Conservation (phyloP, 2,797 vertebrate genomes). For the Hydrophis major region DNA sequence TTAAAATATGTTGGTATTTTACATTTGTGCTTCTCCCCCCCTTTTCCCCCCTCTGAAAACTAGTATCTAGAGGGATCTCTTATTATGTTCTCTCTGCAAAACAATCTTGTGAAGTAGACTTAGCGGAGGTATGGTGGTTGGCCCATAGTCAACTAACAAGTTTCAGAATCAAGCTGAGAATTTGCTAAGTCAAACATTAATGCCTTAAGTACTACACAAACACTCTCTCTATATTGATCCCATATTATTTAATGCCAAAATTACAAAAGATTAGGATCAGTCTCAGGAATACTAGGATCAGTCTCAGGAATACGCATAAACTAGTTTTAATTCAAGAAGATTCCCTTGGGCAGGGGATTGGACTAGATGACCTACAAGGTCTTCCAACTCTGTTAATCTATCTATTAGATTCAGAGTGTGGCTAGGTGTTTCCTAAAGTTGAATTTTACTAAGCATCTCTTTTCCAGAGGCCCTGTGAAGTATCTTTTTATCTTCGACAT, state of each 20-base stretch:
- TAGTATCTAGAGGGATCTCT: background rate
- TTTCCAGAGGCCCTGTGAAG: too few species aligned
- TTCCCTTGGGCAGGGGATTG: background rate
- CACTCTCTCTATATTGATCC: background rate
- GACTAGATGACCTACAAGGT: too few species aligned
- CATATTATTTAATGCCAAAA: background rate
- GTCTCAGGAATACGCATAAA: background rate
- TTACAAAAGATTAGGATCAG: background rate
- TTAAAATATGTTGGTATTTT: background rate
- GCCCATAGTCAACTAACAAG: background rate
- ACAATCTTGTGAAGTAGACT: background rate
- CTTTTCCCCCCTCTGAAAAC: fast-evolving
- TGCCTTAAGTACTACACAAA: background rate
- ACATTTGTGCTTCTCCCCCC: background rate
- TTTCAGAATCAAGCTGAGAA: background rate
- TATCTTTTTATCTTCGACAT: too few species aligned
- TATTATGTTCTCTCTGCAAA: background rate
- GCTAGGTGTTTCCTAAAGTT: too few species aligned
- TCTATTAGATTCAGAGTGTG: too few species aligned
- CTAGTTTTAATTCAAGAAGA: background rate
- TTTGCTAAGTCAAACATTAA: background rate
- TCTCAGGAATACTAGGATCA: background rate
- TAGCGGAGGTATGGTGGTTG: background rate
- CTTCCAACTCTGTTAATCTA: too few species aligned
- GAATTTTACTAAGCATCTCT: too few species aligned